Evolutionary conservation across 2,113 vertebrate genomes (phyloP), one percentile per base, ranked within the genome.

Genomic region (Columbina picui): DNA sequence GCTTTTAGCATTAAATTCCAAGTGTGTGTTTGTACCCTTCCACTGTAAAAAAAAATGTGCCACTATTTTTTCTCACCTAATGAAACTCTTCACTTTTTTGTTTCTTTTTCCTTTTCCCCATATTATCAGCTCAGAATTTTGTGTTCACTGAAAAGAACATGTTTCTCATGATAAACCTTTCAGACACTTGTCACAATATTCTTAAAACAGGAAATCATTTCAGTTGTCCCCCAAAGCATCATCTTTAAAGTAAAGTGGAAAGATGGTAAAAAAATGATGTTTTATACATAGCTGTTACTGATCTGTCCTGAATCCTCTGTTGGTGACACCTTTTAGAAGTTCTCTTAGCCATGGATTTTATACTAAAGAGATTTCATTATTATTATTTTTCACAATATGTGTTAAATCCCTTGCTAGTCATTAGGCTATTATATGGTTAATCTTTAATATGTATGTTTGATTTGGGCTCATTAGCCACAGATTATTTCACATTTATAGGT

Each of bases 41-140:
- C 21, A 8, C 29, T 39, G 12, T 53, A 32, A 56, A 80, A 75
- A 86, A 49, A 0, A 10, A 2, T 3, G 14, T 50, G 36, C 1
- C 4, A 22, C 9, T 39, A 4, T 9, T 83, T 82, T 87, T 53
- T 41, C 16, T 67, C 7, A 76, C 5, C 22, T 57, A 45, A 79
- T 49, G 14, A 89, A 91, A 81, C 2, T 4, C 4, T 67, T n/a
- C 1, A 39, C 21, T n/a, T 22, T 20, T 17, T 17, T 13, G 6
- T 16, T 57, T 68, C 3, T 3, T 5, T 26, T 8, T 15, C 22
- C 10, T 12, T 1, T 1, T 20, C 18, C 7, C 39, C 4, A 2
- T 38, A 15, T 60, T 65, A 61, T 67, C 9, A 63, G 70, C 23
- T 64, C 52, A 60, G 8, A 3, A 68, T 79, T 89, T 87, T 78